Percentiles rank a stretch among this genome's conserved stretches.
Conservation (phyloP, 2,888 invertebrate species). For the Ophion costatus region DNA sequence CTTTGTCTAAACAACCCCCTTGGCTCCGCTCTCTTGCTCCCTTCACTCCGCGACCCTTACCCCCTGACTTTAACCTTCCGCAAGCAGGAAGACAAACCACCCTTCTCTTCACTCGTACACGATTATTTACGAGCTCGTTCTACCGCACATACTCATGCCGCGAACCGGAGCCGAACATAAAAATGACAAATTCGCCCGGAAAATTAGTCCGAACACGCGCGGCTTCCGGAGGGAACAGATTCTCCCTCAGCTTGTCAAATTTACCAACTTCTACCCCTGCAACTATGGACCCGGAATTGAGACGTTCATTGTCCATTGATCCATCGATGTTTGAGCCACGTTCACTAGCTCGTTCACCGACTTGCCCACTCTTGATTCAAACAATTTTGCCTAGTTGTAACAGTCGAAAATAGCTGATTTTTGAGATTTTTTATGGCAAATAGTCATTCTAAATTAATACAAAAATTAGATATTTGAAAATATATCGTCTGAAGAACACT, state of each 20-base stretch:
- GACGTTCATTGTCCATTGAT: not conserved
- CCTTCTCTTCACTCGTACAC: conserved; percentile 52
- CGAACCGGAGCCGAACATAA: conserved; percentile 43
- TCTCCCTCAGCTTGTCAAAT: conserved; percentile 24
- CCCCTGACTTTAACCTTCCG: conserved; percentile 46
- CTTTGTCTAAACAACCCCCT: conserved; percentile 54
- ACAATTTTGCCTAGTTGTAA: no score
- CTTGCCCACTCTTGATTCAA: no score
- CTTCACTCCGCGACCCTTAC: not conserved
- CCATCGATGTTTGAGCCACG: not conserved
- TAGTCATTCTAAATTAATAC: no score
- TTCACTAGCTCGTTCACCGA: not conserved
- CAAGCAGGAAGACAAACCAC: conserved; percentile 56
- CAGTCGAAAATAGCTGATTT: no score
- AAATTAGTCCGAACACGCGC: conserved; percentile 43
- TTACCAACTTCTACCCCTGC: conserved; percentile 16
- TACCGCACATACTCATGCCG: conserved; percentile 37
- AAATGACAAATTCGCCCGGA: conserved; percentile 63
- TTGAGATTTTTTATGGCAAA: no score
- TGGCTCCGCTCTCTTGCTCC: conserved; percentile 34
- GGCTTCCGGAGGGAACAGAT: conserved; percentile 38
- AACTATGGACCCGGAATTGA: conserved; percentile 4
- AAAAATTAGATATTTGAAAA: no score
- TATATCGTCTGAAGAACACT: no score
- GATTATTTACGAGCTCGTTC: conserved; percentile 56